A percentile compares a stretch with the other conserved stretches of the same genome.
These are phyloP conservation scores for Halesus radiatus DNA, from an alignment of 1,140 invertebrate genomes.

Conservation along the genomic window DNA sequence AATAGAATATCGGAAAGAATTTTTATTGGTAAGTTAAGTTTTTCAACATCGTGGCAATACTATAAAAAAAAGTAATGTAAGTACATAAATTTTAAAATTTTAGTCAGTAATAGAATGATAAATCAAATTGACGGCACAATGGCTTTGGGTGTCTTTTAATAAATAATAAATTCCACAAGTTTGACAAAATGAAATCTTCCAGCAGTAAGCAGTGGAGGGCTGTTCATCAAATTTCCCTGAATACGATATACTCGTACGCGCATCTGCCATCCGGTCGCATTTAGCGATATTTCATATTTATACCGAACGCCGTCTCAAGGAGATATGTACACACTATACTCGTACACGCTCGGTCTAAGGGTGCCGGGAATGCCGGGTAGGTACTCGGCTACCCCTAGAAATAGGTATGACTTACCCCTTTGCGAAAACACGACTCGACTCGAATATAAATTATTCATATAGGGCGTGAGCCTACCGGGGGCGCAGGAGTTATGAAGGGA, in stretches of 20 bases:
- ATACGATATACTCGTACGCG: conserved; percentile 40
- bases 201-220: background rate
- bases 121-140: too few species aligned
- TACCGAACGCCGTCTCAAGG: conserved; percentile 35
- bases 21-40: too few species aligned
- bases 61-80: too few species aligned
- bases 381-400: conserved; percentile 7
- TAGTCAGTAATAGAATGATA: too few species aligned
- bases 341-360: background rate
- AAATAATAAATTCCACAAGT: background rate
- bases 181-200: conserved; percentile 9
- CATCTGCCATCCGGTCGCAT: conserved; percentile 35
- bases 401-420: conserved; percentile 55
- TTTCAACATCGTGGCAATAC: too few species aligned
- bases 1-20: too few species aligned
- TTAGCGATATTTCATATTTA: conserved; percentile 52
- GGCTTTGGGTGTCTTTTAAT: too few species aligned
- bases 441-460: conserved; percentile 56
- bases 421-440: conserved; percentile 50
- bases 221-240: conserved; percentile 36
- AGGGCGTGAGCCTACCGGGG: conserved; percentile 43
- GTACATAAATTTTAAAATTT: too few species aligned
- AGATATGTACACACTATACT: conserved; percentile 8
- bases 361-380: background rate
- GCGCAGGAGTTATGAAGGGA: conserved; percentile 18